Percentiles rank a stretch among this genome's conserved stretches.
These are phyloP conservation scores for Lacerta viridis DNA, from an alignment of 2,797 vertebrate genomes.

Conservation along the genomic window DNA sequence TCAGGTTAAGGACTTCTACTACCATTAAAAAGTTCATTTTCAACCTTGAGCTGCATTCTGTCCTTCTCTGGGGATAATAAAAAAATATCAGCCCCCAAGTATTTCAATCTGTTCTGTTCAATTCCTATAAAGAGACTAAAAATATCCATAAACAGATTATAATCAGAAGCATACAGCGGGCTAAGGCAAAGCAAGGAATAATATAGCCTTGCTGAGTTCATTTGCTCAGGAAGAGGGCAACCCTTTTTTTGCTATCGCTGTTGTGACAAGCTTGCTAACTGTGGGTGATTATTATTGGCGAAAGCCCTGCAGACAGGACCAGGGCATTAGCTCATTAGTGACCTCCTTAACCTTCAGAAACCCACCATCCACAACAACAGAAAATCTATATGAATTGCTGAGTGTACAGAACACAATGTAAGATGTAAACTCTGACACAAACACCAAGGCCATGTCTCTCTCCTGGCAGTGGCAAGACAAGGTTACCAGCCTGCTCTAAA, in stretches of 20 bases:
- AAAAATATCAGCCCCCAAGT: background rate
- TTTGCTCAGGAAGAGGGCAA: slow-evolving; percentile 6
- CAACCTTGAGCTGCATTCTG: background rate
- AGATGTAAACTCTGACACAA: slow-evolving; percentile 12
- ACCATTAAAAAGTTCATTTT: background rate
- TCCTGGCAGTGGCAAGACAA: background rate
- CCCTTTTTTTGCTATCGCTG: background rate
- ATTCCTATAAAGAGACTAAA: slow-evolving; percentile 20
- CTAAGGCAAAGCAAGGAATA: slow-evolving; percentile 6
- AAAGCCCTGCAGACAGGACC: slow-evolving; percentile 36
- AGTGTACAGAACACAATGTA: slow-evolving; percentile 24
- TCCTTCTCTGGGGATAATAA: background rate
- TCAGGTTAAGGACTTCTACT: background rate
- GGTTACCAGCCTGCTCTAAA: slow-evolving; percentile 27
- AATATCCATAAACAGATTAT: slow-evolving; percentile 18
- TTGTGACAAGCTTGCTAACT: slow-evolving; percentile 6
- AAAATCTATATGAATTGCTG: slow-evolving; percentile 42
- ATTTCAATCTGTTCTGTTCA: slow-evolving; percentile 1
- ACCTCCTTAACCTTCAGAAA: slow-evolving; percentile 51
- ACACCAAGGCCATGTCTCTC: slow-evolving; percentile 14
- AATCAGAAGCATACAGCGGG: background rate
- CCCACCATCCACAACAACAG: slow-evolving; percentile 29
- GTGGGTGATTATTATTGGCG: slow-evolving; percentile 36
- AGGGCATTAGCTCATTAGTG: slow-evolving; percentile 49
- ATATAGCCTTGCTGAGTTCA: background rate